These are phyloP conservation scores for Aspidiotus destructor DNA, from an alignment of 2,888 invertebrate genomes.

Conservation along the genomic window DNA sequence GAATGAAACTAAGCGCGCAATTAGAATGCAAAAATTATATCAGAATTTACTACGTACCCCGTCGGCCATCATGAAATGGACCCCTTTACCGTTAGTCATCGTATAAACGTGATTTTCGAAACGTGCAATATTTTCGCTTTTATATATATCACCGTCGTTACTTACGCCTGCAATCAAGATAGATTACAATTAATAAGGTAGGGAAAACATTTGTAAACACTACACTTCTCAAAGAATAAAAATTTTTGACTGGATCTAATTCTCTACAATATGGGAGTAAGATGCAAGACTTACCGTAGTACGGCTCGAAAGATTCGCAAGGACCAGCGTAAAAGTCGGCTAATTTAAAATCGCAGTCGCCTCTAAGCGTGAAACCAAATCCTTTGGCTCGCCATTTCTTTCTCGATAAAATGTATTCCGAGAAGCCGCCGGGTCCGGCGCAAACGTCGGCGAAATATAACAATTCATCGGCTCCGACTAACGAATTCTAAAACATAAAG, in stretches of 20 bases:
- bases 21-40: too few species aligned
- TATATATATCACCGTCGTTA: slow-evolving; percentile 79
- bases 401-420: slow-evolving; percentile 86
- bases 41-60: slow-evolving; percentile 54
- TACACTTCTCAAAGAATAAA: too few species aligned
- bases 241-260: too few species aligned
- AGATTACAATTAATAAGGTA: neutral
- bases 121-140: slow-evolving; percentile 70
- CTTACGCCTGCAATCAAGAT: slow-evolving; percentile 44
- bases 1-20: too few species aligned
- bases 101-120: slow-evolving; percentile 64
- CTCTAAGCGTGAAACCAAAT: slow-evolving; percentile 86
- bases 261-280: neutral
- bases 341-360: slow-evolving; percentile 74
- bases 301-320: slow-evolving; percentile 79
- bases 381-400: slow-evolving; percentile 81
- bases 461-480: slow-evolving; percentile 42
- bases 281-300: slow-evolving; percentile 59
- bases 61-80: slow-evolving; percentile 96
- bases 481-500: slow-evolving; percentile 11
- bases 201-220: too few species aligned
- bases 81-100: slow-evolving; percentile 65
- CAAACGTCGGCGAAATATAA: slow-evolving; percentile 94
- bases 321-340: slow-evolving; percentile 79
- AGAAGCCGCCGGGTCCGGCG: slow-evolving; percentile 94